Percentiles rank a stretch among this genome's conserved stretches.
These are phyloP conservation scores for Machaerirhynchus nigripectus DNA, from an alignment of 2,113 vertebrate genomes.

Conservation along the genomic window DNA sequence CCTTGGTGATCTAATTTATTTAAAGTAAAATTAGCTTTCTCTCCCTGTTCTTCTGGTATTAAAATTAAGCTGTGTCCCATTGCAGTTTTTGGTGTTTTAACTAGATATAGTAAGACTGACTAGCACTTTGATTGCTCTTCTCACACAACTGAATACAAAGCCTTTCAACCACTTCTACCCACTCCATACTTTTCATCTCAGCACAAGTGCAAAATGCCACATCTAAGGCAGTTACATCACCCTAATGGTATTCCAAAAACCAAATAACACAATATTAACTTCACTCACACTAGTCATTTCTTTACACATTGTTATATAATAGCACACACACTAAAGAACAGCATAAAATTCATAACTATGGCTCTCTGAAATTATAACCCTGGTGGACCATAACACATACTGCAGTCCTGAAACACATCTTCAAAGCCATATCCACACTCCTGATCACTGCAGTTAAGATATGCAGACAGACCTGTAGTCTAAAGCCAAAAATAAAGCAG, in stretches of 20 bases:
- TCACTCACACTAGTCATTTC: neutral
- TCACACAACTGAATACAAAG: neutral
- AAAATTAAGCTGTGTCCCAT: neutral
- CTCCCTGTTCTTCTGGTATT: neutral
- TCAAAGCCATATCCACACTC: neutral
- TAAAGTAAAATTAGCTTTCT: conserved; percentile 45
- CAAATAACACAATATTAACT: neutral
- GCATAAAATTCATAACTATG: neutral
- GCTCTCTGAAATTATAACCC: neutral
- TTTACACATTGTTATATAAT: neutral
- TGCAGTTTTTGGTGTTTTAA: neutral
- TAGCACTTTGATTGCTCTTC: neutral
- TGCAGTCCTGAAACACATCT: neutral
- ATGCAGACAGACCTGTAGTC: neutral
- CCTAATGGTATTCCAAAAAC: neutral
- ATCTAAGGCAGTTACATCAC: neutral
- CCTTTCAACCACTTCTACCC: neutral
- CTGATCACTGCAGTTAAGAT: neutral
- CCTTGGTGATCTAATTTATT: conserved; percentile 41
- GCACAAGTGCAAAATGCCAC: neutral
- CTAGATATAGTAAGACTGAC: neutral
- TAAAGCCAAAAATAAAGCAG: neutral
- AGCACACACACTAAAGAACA: neutral
- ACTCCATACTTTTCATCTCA: neutral
- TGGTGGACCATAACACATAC: accelerated